A percentile compares a stretch with the other conserved stretches of the same genome.
These are phyloP conservation scores for Schizotus pectinicornis DNA, from an alignment of 2,888 invertebrate genomes.

Conservation along the genomic window DNA sequence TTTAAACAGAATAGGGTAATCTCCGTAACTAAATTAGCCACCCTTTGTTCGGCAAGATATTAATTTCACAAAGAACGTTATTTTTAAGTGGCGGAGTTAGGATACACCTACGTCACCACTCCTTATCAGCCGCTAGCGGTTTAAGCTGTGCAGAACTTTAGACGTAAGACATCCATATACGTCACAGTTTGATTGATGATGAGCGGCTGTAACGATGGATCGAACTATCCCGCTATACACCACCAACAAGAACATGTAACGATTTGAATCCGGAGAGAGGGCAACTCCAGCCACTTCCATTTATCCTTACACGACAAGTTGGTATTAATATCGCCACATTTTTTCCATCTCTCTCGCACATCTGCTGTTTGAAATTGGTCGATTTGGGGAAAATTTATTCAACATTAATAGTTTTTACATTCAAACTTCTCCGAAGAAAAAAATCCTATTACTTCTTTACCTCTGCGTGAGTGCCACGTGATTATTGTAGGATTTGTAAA, in stretches of 20 bases:
- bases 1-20: too few relatives aligned
- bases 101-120: not conserved
- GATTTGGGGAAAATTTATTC: not conserved
- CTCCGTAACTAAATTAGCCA: too few relatives aligned
- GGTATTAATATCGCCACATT: not conserved
- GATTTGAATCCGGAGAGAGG: slow-evolving; percentile 11
- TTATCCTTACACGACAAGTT: not conserved
- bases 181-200: slow-evolving; percentile 40
- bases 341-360: not conserved
- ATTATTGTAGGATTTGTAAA: not conserved
- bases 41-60: too few relatives aligned
- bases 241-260: slow-evolving; percentile 18
- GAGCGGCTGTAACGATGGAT: slow-evolving; percentile 29
- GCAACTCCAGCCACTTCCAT: not conserved
- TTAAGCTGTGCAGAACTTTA: slow-evolving; percentile 28
- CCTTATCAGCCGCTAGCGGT: slow-evolving; percentile 10
- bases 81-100: not conserved
- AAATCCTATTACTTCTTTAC: too few relatives aligned
- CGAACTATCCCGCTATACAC: slow-evolving; percentile 12
- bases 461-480: not conserved
- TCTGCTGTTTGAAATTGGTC: not conserved
- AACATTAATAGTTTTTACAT: too few relatives aligned
- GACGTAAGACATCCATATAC: slow-evolving; percentile 37
- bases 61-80: too few relatives aligned
- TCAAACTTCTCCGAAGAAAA: too few relatives aligned